Evolutionary conservation across 2,888 invertebrate genomes (phyloP).

Genomic region (Zygaena filipendulae): DNA sequence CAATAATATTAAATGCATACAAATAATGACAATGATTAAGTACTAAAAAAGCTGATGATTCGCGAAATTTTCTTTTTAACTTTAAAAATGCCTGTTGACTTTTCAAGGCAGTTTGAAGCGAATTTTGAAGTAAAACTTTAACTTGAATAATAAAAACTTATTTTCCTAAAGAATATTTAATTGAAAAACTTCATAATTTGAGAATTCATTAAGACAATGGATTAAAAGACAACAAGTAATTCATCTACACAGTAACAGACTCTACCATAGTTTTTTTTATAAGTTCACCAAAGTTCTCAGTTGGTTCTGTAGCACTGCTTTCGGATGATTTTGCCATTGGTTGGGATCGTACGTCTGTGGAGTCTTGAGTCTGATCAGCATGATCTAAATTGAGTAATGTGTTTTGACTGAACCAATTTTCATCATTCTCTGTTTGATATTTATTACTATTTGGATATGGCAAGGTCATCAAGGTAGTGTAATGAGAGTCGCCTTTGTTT

Average conservation of each 20-base stretch:
- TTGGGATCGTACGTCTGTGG: slow-evolving; percentile 27
- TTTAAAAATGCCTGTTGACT: too few species aligned
- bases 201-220: slow-evolving; percentile 42
- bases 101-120: too few species aligned
- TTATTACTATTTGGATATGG: slow-evolving; percentile 73
- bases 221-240: slow-evolving; percentile 54
- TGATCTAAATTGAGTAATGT: slow-evolving; percentile 47
- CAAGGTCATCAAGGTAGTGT: slow-evolving; percentile 75
- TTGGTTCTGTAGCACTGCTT: slow-evolving; percentile 32
- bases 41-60: too few species aligned
- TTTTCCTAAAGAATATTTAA: slow-evolving; percentile 50
- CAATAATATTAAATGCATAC: too few species aligned
- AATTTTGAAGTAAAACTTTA: too few species aligned
- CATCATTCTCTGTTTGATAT: slow-evolving; percentile 71
- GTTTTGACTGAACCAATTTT: slow-evolving; percentile 61
- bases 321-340: slow-evolving; percentile 24
- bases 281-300: slow-evolving; percentile 89
- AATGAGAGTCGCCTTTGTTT: slow-evolving; percentile 62
- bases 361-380: slow-evolving; percentile 43
- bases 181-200: slow-evolving; percentile 55
- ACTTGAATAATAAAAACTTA: too few species aligned
- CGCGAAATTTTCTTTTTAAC: too few species aligned
- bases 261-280: slow-evolving; percentile 94
- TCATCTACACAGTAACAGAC: slow-evolving; percentile 82
- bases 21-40: too few species aligned